A percentile compares a stretch with the other conserved stretches of the same genome.
These are phyloP conservation scores for Heliconius himera DNA, from an alignment of 1,140 invertebrate species.

Conservation along the genomic window DNA sequence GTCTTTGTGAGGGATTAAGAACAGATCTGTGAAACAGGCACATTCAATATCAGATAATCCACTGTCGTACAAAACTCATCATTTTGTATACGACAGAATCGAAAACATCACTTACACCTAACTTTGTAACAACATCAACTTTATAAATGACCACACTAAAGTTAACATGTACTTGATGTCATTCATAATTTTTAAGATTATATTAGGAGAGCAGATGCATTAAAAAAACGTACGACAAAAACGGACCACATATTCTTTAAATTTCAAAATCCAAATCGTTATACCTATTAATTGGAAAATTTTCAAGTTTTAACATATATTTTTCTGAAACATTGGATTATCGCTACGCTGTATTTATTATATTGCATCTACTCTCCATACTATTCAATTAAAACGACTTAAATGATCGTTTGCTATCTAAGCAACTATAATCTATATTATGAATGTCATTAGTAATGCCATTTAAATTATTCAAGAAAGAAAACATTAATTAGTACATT, in stretches of 20 bases:
- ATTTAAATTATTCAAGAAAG: not conserved
- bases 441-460: constrained; percentile 18
- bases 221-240: not conserved
- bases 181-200: constrained; percentile 2
- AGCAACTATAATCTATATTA: not conserved
- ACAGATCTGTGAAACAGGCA: constrained; percentile 41
- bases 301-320: not conserved
- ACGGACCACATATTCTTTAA: too few species aligned
- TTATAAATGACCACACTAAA: constrained; percentile 9
- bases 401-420: not conserved
- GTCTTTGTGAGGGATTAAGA: constrained; percentile 38
- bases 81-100: constrained; percentile 13
- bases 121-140: constrained; percentile 25
- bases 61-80: constrained; percentile 10
- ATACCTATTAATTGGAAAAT: not conserved
- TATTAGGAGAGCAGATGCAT: not conserved
- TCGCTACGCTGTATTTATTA: not conserved
- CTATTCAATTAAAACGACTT: not conserved
- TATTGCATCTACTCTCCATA: not conserved
- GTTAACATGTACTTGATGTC: not conserved
- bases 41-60: constrained; percentile 39
- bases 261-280: too few species aligned
- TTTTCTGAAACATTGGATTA: not conserved
- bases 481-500: constrained; percentile 28
- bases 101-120: constrained; percentile 20